These are phyloP conservation scores for Oryctes rhinoceros DNA, from an alignment of 1,140 invertebrate species.

Conservation along the genomic window DNA sequence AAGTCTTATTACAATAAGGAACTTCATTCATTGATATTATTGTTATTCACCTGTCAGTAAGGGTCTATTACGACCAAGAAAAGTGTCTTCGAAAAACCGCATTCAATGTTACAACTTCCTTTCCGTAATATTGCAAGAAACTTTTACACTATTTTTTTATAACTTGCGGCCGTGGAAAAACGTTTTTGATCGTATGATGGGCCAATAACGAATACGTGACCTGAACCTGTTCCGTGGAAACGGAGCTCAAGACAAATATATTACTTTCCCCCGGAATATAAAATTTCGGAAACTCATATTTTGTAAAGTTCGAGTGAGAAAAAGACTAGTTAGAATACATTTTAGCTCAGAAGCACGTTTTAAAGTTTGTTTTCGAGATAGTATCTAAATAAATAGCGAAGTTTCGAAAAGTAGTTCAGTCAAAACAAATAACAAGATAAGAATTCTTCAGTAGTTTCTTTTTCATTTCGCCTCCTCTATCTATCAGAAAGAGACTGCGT, in stretches of 20 bases:
- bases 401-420: not conserved
- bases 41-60: not conserved
- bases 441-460: no score
- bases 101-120: not conserved
- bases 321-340: constrained; percentile 26
- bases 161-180: not conserved
- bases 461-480: no score
- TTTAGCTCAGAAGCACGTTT: not conserved
- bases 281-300: constrained; percentile 32
- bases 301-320: not conserved
- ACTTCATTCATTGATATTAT: not conserved
- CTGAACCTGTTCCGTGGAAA: not conserved
- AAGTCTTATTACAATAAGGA: no score
- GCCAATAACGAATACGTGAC: constrained; percentile 25
- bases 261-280: constrained; percentile 11
- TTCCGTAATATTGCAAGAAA: not conserved
- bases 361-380: not conserved
- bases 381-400: constrained; percentile 3
- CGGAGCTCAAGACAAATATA: constrained; percentile 29
- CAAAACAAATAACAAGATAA: not conserved
- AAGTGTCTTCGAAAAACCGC: not conserved
- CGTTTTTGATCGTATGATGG: constrained; percentile 29
- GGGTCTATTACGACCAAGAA: not conserved
- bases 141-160: not conserved
- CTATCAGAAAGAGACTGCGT: no score